These are phyloP conservation scores for Polydrusus cervinus DNA, from an alignment of 2,888 invertebrate species.

Conservation along the genomic window DNA sequence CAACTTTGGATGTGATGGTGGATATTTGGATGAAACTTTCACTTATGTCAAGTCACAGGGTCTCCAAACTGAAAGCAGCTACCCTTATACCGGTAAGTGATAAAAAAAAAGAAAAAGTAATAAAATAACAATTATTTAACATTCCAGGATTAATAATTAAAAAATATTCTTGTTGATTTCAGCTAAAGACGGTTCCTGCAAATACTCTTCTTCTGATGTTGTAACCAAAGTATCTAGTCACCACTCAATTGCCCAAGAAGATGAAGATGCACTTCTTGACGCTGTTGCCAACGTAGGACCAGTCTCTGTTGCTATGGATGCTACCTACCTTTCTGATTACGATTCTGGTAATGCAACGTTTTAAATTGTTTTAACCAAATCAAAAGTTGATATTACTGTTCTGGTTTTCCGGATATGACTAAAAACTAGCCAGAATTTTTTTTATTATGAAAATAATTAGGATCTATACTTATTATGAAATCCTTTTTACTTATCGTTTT, in stretches of 20 bases:
- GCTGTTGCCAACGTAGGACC: slow-evolving; percentile 50
- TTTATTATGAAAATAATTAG: no score
- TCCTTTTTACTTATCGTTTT: no score
- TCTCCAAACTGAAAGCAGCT: slow-evolving; percentile 54
- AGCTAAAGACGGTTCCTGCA: slow-evolving; percentile 22
- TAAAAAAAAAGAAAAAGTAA: neutral
- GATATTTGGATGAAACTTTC: slow-evolving; percentile 52
- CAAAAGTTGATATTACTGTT: no score
- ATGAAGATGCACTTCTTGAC: slow-evolving; percentile 41
- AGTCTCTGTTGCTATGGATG: slow-evolving; percentile 49
- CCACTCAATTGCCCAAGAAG: neutral
- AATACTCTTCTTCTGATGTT: slow-evolving; percentile 33
- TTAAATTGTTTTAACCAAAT: no score
- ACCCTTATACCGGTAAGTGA: slow-evolving; percentile 55
- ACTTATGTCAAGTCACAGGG: slow-evolving; percentile 56
- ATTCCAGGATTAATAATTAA: no score
- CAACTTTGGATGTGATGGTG: slow-evolving; percentile 56
- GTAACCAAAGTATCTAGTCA: slow-evolving; percentile 38
- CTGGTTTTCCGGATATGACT: no score
- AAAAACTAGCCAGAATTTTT: no score
- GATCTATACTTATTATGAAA: no score
- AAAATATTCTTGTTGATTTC: no score
- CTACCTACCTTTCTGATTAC: slow-evolving; percentile 35
- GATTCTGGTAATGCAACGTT: slow-evolving; percentile 25
- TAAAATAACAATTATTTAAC: no score